These are phyloP conservation scores for Podarcis raffonei DNA, from an alignment of 2,113 vertebrate genomes.

Conservation along the genomic window DNA sequence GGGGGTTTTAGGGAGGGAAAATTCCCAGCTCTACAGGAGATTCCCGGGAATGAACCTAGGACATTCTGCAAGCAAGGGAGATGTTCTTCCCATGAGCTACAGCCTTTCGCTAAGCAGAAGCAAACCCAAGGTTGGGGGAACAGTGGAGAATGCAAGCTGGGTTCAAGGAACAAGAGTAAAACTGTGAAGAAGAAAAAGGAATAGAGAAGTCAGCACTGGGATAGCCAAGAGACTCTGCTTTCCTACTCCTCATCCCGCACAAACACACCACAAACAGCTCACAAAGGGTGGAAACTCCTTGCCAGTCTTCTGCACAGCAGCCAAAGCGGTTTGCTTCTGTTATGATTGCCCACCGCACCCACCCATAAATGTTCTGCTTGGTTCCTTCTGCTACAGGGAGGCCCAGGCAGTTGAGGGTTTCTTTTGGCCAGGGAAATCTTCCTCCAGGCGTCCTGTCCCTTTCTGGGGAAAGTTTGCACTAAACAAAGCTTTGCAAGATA, in stretches of 20 bases:
- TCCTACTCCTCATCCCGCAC: background rate
- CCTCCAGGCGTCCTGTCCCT: background rate
- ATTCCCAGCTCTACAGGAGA: too few species aligned
- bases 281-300: background rate
- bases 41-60: too few species aligned
- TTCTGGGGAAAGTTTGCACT: too few species aligned
- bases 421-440: background rate
- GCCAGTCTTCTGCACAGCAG: background rate
- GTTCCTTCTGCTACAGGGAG: background rate
- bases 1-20: too few species aligned
- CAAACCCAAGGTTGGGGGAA: background rate
- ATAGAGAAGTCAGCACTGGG: background rate
- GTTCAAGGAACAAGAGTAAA: background rate
- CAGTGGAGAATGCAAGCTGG: background rate
- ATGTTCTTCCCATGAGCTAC: too few species aligned
- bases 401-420: background rate
- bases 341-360: background rate
- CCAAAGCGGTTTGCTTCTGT: background rate
- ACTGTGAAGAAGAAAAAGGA: background rate
- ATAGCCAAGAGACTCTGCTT: background rate
- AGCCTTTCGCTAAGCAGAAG: background rate
- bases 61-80: too few species aligned
- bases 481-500: background rate
- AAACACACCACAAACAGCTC: background rate
- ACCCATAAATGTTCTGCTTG: background rate